These are phyloP conservation scores for Chaenogobius annularis DNA, from an alignment of 2,113 vertebrate species.

Conservation along the genomic window DNA sequence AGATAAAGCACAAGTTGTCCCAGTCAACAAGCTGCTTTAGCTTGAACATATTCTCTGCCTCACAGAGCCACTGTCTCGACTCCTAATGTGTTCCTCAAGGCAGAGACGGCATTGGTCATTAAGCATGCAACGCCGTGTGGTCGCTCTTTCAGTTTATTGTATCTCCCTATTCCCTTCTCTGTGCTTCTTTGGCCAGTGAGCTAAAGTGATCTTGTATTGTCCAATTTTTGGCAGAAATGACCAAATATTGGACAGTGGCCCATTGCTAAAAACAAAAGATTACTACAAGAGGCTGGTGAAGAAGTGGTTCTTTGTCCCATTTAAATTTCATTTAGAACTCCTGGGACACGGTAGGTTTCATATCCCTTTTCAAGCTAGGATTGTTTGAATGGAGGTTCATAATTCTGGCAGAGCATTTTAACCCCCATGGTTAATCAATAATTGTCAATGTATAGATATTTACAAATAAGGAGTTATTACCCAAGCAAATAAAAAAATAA, in stretches of 20 bases:
- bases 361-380: background rate
- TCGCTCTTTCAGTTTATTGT: constrained; percentile 21
- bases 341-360: background rate
- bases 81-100: constrained; percentile 3
- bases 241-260: background rate
- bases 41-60: constrained; percentile 15
- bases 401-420: background rate
- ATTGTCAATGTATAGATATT: no score
- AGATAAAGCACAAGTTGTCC: background rate
- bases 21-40: constrained; percentile 20
- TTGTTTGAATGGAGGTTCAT: background rate
- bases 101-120: constrained; percentile 3
- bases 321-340: constrained; percentile 11
- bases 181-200: constrained; percentile 10
- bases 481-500: no score
- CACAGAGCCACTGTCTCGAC: constrained; percentile 7
- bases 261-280: constrained; percentile 15
- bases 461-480: no score
- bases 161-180: constrained; percentile 15
- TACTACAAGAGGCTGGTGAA: constrained; percentile 3
- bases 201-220: background rate
- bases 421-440: no score
- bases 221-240: constrained; percentile 2
- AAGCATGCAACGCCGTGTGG: constrained; percentile 1
- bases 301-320: constrained; percentile 10